Conservation (phyloP, 1,140 invertebrate species). For the Pogonomyrmex californicus region DNA sequence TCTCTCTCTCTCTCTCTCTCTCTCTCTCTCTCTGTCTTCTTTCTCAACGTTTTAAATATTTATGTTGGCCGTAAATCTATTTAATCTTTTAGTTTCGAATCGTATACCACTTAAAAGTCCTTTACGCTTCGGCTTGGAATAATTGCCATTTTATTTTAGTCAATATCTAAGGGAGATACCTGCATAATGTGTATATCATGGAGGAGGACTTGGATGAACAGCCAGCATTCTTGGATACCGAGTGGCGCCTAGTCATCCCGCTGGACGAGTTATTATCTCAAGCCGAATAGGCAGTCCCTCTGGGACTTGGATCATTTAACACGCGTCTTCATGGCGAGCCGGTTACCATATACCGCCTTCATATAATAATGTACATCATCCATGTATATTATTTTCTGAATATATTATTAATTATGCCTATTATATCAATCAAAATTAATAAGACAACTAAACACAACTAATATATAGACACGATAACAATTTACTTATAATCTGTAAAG, state of each 20-base stretch:
- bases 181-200: constrained; percentile 57
- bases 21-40: neutral
- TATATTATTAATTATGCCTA: neutral
- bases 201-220: constrained; percentile 45
- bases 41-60: constrained; percentile 12
- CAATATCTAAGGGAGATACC: constrained; percentile 28
- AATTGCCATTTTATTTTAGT: constrained; percentile 39
- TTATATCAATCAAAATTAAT: neutral
- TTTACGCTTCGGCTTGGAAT: neutral
- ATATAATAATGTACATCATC: neutral
- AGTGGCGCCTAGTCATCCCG: constrained; percentile 80
- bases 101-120: neutral
- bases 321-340: constrained; percentile 14
- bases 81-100: constrained; percentile 37
- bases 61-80: neutral
- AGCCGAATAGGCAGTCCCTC: constrained; percentile 77
- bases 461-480: neutral
- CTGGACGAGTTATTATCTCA: constrained; percentile 83
- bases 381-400: neutral
- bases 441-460: neutral
- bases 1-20: neutral
- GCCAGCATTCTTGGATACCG: constrained; percentile 80
- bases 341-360: neutral
- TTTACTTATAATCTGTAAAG: neutral
- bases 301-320: constrained; percentile 63